A percentile compares a stretch with the other conserved stretches of the same genome.
These are phyloP conservation scores for Eupelmus urozonus DNA, from an alignment of 2,888 invertebrate species.

Conservation along the genomic window DNA sequence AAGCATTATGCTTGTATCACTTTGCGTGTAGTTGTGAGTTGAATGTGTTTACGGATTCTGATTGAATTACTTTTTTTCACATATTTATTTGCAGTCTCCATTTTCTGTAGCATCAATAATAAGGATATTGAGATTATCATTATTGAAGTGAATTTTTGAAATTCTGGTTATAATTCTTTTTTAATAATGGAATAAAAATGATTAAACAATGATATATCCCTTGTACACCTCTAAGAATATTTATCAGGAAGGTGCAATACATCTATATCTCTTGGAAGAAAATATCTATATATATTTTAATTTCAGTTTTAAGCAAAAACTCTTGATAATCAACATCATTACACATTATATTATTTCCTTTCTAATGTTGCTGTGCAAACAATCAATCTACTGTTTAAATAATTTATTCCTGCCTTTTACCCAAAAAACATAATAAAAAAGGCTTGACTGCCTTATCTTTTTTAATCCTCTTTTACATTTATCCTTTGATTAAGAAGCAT, in stretches of 20 bases:
- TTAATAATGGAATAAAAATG: constrained; percentile 40
- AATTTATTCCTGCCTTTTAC: constrained; percentile 48
- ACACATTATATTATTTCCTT: constrained; percentile 58
- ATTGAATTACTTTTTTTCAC: constrained; percentile 54
- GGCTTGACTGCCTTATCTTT: constrained; percentile 48
- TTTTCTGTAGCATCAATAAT: constrained; percentile 47
- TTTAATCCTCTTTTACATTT: constrained; percentile 34
- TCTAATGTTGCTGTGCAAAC: constrained; percentile 47
- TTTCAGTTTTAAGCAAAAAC: constrained; percentile 52
- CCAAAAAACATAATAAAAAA: constrained; percentile 41
- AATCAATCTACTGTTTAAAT: constrained; percentile 46
- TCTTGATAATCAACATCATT: constrained; percentile 50
- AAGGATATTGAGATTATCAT: constrained; percentile 38
- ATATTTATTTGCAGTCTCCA: constrained; percentile 54
- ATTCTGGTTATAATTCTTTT: constrained; percentile 49
- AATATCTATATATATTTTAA: constrained; percentile 53
- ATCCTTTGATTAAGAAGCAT: constrained; percentile 47
- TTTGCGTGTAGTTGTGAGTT: constrained; percentile 40
- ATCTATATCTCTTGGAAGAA: constrained; percentile 48
- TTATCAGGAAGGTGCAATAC: constrained; percentile 51
- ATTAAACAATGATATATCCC: constrained; percentile 31
- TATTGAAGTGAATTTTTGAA: constrained; percentile 43
- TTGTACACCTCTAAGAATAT: constrained; percentile 43
- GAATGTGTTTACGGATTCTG: constrained; percentile 43
- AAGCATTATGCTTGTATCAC: constrained; percentile 45